Conservation (phyloP, 2,888 invertebrate genomes). For the Drosophila recens region DNA sequence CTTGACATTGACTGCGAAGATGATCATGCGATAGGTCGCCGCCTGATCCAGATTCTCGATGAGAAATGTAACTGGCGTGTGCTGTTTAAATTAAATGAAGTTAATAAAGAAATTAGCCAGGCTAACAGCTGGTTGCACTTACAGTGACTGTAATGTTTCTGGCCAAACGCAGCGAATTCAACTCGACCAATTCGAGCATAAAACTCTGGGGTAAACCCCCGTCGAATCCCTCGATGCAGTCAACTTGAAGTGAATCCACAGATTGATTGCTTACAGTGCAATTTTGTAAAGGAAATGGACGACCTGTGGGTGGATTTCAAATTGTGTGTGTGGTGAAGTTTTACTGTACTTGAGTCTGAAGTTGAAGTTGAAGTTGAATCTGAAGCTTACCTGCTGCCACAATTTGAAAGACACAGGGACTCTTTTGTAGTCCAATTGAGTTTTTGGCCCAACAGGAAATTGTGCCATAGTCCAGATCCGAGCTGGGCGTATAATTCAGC, state of each 20-base stretch:
- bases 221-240: conserved; percentile 94
- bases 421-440: conserved; percentile 92
- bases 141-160: conserved; percentile 84
- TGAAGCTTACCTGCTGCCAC: conserved; percentile 90
- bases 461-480: conserved; percentile 95
- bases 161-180: conserved; percentile 88
- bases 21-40: conserved; percentile 91
- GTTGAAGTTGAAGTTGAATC: background rate
- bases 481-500: conserved; percentile 93
- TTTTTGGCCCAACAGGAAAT: conserved; percentile 95
- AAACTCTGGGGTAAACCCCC: conserved; percentile 95
- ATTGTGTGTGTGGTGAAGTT: background rate
- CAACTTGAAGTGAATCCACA: conserved; percentile 92
- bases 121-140: conserved; percentile 56
- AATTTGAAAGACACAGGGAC: conserved; percentile 94
- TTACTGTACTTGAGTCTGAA: background rate
- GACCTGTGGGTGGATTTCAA: conserved; percentile 87
- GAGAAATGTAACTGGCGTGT: conserved; percentile 83
- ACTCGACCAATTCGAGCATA: conserved; percentile 91
- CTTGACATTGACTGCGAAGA: conserved; percentile 95
- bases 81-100: conserved; percentile 57
- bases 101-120: background rate
- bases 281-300: conserved; percentile 94
- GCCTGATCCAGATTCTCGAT: conserved; percentile 89
- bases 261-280: conserved; percentile 96